Evolutionary conservation across 1,140 invertebrate species (phyloP), one percentile per base, ranked within the genome.

Genomic region (Drosophila asahinai): DNA sequence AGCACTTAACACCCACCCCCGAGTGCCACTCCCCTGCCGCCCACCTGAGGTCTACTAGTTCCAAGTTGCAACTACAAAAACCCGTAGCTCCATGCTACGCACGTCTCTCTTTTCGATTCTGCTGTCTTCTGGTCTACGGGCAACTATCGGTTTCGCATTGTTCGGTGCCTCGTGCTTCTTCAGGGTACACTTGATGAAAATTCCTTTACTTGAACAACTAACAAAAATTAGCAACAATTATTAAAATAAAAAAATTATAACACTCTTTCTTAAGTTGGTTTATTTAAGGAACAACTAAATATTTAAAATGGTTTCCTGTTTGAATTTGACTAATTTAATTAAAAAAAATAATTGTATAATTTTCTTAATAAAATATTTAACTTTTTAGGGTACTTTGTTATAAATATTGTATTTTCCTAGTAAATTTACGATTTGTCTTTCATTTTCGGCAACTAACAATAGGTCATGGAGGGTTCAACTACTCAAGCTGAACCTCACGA

Each of bases 131-230:
- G 42, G 48, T 49, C 52, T 59, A 30, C 67, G 45, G n/a, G 25
- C 33, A 65, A 64, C 83, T 75, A 82, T 86, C 61, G 62, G 74
- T 75, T 82, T 78, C 66, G 68, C 70, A 84, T 80, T 84, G 52
- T 75, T 70, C 63, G 63, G 54, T 63, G 72, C 59, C 81, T 76
- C 58, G 62, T 80, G 62, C 81, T 86, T 83, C 81, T 38, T 65
- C 51, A 36, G 30, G 36, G 7, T 60, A 12, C 45, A 63, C 42
- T 65, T 17, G 5, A 0, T 9, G 33, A 36, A 25, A 14, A 0
- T 27, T 27, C 6, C 27, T 22, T 2, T 22, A 47, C 0, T 8
- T 1, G 6, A 30, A 7, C 1, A 30, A 30, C 27, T 30, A 45
- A 45, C 1, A n/a, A n/a, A 42, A n/a, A 42, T 3, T n/a, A 42